Conservation (phyloP, 2,113 vertebrate species). For the Phalacrocorax pelagicus region DNA sequence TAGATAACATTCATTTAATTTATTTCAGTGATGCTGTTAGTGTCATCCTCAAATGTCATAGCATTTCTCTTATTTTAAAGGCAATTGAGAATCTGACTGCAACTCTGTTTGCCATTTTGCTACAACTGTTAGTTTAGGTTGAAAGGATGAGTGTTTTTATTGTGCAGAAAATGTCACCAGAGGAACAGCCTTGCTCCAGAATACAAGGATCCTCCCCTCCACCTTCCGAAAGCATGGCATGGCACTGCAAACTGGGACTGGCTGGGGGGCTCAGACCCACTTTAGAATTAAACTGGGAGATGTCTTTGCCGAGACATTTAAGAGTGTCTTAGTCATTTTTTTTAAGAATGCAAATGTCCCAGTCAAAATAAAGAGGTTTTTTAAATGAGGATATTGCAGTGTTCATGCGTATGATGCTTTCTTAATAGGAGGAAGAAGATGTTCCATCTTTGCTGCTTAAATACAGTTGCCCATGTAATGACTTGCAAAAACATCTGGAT, state of each 20-base stretch:
- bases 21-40: constrained; percentile 34
- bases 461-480: neutral
- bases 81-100: constrained; percentile 7
- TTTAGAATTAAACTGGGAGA: neutral
- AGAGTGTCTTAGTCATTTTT: neutral
- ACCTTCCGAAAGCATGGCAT: neutral
- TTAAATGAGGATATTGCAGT: fast-evolving
- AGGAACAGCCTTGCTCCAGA: neutral
- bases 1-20: constrained; percentile 38
- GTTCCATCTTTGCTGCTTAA: neutral
- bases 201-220: neutral
- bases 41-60: constrained; percentile 35
- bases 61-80: constrained; percentile 1
- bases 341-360: neutral
- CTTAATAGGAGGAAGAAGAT: neutral
- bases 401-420: neutral
- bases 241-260: neutral
- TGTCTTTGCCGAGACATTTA: neutral
- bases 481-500: neutral
- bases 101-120: neutral
- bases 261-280: neutral
- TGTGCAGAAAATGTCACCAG: neutral
- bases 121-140: constrained; percentile 21
- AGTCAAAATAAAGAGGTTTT: neutral
- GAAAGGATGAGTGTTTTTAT: constrained; percentile 8